Evolutionary conservation across 2,797 vertebrate genomes (phyloP), one percentile per base, ranked within the genome.

Genomic region (Loriculus beryllinus): DNA sequence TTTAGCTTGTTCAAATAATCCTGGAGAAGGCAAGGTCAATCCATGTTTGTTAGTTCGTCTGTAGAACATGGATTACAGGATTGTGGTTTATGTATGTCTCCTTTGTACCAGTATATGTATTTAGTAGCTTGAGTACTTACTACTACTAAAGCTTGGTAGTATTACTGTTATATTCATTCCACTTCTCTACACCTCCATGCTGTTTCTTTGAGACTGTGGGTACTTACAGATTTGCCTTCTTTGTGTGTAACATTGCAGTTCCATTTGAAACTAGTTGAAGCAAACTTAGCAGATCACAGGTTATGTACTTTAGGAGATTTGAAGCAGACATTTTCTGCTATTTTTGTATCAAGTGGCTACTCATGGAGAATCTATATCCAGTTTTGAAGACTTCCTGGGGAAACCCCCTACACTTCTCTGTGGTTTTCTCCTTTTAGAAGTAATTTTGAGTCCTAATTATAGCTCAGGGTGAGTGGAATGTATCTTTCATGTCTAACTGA

Each of bases 101-200:
- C 31, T 74, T 64, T 48, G 15, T 35, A 17, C 14, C 48, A 25
- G 4, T 22, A 3, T 39, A 5, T 18, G 19, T 2, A 8, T 25
- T 42, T 10, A 62, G 12, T 7, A 18, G 42, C 43, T 51, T 62
- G 18, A n/a, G 11, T 45, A 10, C 12, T 23, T 31, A n/a, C 12
- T 57, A 5, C 25, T 29, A 1, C 10, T 35, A 21, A 49, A 76
- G 12, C 13, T 52, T 48, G 37, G 8, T 54, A 43, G 60, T 51
- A 71, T 10, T 40, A 14, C 12, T 48, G 20, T 15, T 11, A 17
- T 11, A 33, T 74, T 70, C 31, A 33, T 77, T 70, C 33, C 22
- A 13, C 9, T 80, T 43, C 23, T 67, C 43, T 62, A 2, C 7
- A 3, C 21, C 0, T 0, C n/a, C 23, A 4, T 37, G 23, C 33